Base-by-base conservation (phyloP, 2,888 invertebrate genomes). In the Coelinius sp. region DNA sequence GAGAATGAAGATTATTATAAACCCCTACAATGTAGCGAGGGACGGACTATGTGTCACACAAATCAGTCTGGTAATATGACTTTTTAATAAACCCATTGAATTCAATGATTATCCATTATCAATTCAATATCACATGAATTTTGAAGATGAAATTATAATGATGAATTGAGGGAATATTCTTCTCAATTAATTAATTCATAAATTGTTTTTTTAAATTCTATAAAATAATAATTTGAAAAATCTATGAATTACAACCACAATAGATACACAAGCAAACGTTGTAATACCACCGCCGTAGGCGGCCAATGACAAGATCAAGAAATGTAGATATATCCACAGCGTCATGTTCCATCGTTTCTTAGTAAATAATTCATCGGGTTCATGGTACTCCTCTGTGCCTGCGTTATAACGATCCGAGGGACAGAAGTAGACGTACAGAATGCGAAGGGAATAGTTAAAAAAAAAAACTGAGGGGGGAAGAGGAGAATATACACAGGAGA, bases 351-450 rank as follows among this genome's bases (percentile, higher is more conserved):
- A 63, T 77, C 77, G 78, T 78, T 49, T 49, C 75, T 75, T 79
- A 76, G 79, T 83, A 82, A 83, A 83, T 83, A 83, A 82, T 83
- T 83, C 81, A 82, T 81, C 75, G 77, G 73, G 73, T 78, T 78
- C 75, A 78, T 75, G 75, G 76, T 74, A 77, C 77, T 74, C 75
- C n/a, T 70, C 38, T 75, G 65, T 72, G 74, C 67, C 52, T 69
- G 66, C 64, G 69, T 74, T 74, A 70, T 73, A 74, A 75, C 75
- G 72, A 76, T 63, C 71, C 56, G 49, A 63, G 59, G 52, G 31
- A 24, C 67, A 52, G 66, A 27, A 35, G 67, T 52, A 53, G 52
- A 66, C 66, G 49, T 22, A 49, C 31, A 35, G 35, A 65, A 52
- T 41, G 44, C 24, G 64, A 20, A n/a, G 44, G 20, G 38, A 53